A percentile compares a stretch with the other conserved stretches of the same genome.
These are phyloP conservation scores for Scaptomyza flava DNA, from an alignment of 2,888 invertebrate species.

Conservation along the genomic window DNA sequence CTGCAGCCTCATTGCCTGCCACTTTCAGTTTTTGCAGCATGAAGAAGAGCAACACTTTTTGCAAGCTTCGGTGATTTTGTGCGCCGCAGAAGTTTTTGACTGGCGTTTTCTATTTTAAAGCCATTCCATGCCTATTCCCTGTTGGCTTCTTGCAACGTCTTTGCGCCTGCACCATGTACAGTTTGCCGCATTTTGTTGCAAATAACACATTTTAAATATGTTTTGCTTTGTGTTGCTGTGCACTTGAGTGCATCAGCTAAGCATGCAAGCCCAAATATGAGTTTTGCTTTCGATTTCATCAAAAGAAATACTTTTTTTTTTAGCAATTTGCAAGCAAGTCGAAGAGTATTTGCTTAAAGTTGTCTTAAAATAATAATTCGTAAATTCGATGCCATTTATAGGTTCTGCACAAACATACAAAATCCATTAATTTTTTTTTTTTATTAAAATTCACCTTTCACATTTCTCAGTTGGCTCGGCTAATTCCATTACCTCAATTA, in stretches of 20 bases:
- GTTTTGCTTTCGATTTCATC: conserved; percentile 67
- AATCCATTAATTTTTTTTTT: conserved; percentile 18
- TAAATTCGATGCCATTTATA: not conserved
- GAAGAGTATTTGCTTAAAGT: not conserved
- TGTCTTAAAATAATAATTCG: not conserved
- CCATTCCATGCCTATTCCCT: conserved; percentile 51
- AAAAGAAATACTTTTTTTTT: conserved; percentile 39
- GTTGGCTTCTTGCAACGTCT: conserved; percentile 34
- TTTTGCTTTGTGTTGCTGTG: conserved; percentile 54
- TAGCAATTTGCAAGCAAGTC: conserved; percentile 15
- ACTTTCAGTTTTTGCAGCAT: conserved; percentile 56
- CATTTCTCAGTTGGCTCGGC: conserved; percentile 5
- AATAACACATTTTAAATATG: conserved; percentile 72
- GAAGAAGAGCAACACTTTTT: conserved; percentile 58
- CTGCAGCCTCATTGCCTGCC: conserved; percentile 41
- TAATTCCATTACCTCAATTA: conserved; percentile 37
- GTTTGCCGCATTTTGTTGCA: conserved; percentile 61
- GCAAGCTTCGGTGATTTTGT: conserved; percentile 75
- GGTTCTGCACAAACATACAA: conserved; percentile 8
- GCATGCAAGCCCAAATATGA: conserved; percentile 69
- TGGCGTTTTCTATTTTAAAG: conserved; percentile 11
- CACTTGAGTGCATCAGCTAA: conserved; percentile 79
- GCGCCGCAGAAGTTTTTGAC: conserved; percentile 49
- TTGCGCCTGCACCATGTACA: conserved; percentile 22
- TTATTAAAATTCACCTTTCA: conserved; percentile 25